phyloP scores from a whole-genome alignment of 2,113 vertebrate species.

The Ammodytes marinus region DNA sequence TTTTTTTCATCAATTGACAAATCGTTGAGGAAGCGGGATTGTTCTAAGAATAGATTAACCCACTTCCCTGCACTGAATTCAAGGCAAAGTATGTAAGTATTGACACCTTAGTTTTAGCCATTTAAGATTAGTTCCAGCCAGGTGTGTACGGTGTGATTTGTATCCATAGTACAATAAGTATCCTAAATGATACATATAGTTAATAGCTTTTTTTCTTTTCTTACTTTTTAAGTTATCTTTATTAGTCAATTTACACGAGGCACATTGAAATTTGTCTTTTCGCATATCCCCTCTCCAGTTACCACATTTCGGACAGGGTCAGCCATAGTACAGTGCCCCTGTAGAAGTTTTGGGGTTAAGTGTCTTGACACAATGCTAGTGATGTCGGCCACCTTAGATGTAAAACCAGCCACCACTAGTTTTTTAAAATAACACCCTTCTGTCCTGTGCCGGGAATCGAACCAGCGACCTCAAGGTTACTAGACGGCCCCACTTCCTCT shows the following conservation, averaged over 20 bases:
- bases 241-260: neutral
- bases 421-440: too few relatives aligned
- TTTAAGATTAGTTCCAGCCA: neutral
- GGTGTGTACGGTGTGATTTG: neutral
- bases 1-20: constrained; percentile 48
- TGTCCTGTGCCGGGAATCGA: too few relatives aligned
- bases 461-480: too few relatives aligned
- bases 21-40: constrained; percentile 38
- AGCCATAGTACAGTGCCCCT: too few relatives aligned
- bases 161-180: neutral
- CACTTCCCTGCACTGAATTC: constrained; percentile 42
- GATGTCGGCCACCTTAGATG: too few relatives aligned
- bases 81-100: constrained; percentile 38
- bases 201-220: neutral
- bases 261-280: too few relatives aligned
- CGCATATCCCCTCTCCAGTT: too few relatives aligned
- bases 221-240: neutral
- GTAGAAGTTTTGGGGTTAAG: too few relatives aligned
- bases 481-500: too few relatives aligned
- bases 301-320: too few relatives aligned
- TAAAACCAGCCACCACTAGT: too few relatives aligned
- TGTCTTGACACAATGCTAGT: too few relatives aligned
- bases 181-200: neutral
- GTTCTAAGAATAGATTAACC: constrained; percentile 68
- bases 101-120: constrained; percentile 16